Evolutionary conservation across 2,888 invertebrate genomes (phyloP), one percentile per base, ranked within the genome.

Genomic region (Drosophila prolongata): DNA sequence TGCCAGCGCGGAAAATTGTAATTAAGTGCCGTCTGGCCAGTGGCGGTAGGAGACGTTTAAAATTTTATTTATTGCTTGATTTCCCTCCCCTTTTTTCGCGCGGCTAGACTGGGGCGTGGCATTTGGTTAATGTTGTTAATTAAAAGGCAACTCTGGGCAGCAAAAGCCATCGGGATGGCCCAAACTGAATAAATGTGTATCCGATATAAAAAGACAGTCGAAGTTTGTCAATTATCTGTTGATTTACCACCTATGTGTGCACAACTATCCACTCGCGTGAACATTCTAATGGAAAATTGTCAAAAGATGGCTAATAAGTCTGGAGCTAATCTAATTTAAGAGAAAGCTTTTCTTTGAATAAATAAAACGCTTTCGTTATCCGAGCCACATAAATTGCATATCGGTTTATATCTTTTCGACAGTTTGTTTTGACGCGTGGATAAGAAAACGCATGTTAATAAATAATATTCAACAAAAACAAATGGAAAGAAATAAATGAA

Each of bases 101-200:
- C 16, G 30, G 11, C 56, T 37, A 40, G 35, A 42, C 43, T 30
- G 13, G 57, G 85, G 85, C 76, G 69, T 64, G 84, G 65, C 58
- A 56, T 54, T 57, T 66, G 37, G 72, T 81, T 79, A 71, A 76
- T 77, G 67, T 57, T 79, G 77, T 79, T 79, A 77, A 86, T 86
- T 82, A 74, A 86, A 86, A 75, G 50, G 67, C 57, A 65, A 69
- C 72, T 68, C 56, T 55, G 47, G 73, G 37, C 67, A 54, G 44
- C 52, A 44, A 61, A 73, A 43, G 62, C 69, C 73, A 70, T 71
- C 60, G 69, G 59, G 70, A 50, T 35, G 40, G 10, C 42, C 46
- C 55, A 42, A 56, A 34, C 40, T 49, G 43, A 56, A 47, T 75
- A 65, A 10, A 11, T 6, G 9, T 42, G 61, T 54, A 71, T 24